Evolutionary conservation across 2,113 vertebrate species (phyloP), one percentile per base, ranked within the genome.

Genomic region (Aix galericulata): DNA sequence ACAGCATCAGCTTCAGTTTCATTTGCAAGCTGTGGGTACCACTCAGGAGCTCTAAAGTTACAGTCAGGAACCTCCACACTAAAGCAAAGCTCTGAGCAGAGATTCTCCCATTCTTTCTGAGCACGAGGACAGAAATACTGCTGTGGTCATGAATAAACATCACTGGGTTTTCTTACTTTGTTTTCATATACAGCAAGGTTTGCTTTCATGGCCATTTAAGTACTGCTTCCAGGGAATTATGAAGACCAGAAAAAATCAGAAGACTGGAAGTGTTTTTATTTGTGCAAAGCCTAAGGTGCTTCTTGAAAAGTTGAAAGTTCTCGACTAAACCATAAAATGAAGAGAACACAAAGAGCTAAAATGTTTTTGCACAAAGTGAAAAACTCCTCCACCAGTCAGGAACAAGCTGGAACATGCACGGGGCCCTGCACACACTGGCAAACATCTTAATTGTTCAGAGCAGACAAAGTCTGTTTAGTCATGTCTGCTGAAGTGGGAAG

Each of bases 381-480:
- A 68, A 91, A 34, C 88, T 96, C 53, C 44, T 63, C 42, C 85
- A 53, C 56, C 77, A 74, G 71, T 1, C 10, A 62, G 58, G 82
- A 97, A 60, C 96, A 48, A 87, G 98, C 87, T 89, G 80, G 59
- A 40, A 86, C 97, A 53, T 46, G 97, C 74, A 80, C 2, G 46
- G 71, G 81, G 91, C 92, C 87, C 84, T 20, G 53, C 84, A 72
- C 34, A 55, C 62, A 21, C 89, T 42, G 74, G 95, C 95, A 97
- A 96, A 86, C 5, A 42, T 59, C 67, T 27, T 59, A 89, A 97
- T 68, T 97, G 94, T 72, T 89, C 89, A 77, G 81, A 90, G 95
- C 90, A 97, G 96, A 96, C 96, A 52, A 62, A 87, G 94, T 87
- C 74, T 96, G 96, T 94, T 97, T 40, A 91, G 95, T 98, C 95